Evolutionary conservation across 2,888 invertebrate species (phyloP), one percentile per base, ranked within the genome.

Genomic region (Brassicogethes aeneus): DNA sequence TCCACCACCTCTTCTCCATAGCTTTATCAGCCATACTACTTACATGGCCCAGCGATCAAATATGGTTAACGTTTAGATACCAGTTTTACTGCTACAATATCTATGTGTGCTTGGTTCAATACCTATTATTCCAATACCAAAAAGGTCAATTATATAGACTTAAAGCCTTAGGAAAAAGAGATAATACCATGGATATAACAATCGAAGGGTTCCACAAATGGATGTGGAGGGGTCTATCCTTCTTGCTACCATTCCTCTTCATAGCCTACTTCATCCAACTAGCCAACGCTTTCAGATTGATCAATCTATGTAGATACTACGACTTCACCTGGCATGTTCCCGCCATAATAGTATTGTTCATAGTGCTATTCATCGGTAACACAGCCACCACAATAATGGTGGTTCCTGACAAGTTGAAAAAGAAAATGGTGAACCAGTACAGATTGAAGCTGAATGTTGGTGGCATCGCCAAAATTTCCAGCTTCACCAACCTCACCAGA

Each of bases 121-220:
- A 52, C 36, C 42, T 59, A 7, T 56, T 55, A 37, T 96, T 94
- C 66, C 82, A 91, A 64, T 68, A 68, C 45, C 85, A 85, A 65
- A 73, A 74, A 52, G 84, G 84, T 3, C 77, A 77, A 36, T 65
- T 85, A 31, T 82, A 85, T 40, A 46, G 63, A 42, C 65, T 85
- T 35, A 75, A 84, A 62, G 90, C 96, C 0, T 72, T 99, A 1
- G 99, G 99, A 3, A 90, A 95, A 61, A 76, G 96, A n/a, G 91
- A 96, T 64, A n/a, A n/a, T n/a, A 92, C 92, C 62, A 99, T 99
- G 99, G 97, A 99, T 67, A 93, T 99, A 44, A 99, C 97, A 2
- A 92, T 97, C 50, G 96, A 97, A 70, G 97, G 97, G 15, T 97
- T 97, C 69, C 96, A 96, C 70, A 92, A 92, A 0, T 99, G 97